Conservation (phyloP, 2,113 vertebrate species). For the Pygathrix nemaeus region DNA sequence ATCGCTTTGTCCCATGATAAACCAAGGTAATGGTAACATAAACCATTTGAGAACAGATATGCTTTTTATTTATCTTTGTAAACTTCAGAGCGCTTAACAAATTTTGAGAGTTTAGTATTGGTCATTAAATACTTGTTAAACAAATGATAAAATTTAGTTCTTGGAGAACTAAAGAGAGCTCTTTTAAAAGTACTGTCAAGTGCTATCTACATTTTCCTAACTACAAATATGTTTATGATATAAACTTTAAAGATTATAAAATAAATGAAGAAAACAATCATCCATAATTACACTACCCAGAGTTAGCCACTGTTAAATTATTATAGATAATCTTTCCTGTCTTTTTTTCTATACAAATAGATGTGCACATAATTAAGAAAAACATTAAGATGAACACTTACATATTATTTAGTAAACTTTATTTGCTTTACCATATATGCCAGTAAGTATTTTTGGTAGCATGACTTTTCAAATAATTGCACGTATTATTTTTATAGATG, state of each 20-base stretch:
- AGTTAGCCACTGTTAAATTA: background rate
- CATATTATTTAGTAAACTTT: background rate
- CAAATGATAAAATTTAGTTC: background rate
- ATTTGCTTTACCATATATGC: background rate
- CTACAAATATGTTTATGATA: background rate
- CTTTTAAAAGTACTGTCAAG: background rate
- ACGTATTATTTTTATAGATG: background rate
- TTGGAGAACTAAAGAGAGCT: background rate
- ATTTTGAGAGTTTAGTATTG: background rate
- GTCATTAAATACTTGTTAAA: background rate
- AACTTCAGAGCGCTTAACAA: background rate
- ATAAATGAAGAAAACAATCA: background rate
- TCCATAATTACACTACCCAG: background rate
- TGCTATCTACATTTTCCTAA: background rate
- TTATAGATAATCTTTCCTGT: background rate
- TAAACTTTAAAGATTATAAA: background rate
- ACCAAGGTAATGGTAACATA: background rate
- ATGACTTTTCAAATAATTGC: background rate
- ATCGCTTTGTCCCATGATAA: background rate
- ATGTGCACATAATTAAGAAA: background rate
- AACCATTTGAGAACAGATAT: background rate
- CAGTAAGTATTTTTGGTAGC: background rate
- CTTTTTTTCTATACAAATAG: background rate
- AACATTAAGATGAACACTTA: background rate
- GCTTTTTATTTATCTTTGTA: background rate